A percentile compares a stretch with the other conserved stretches of the same genome.
Evolutionary conservation across 2,888 invertebrate genomes (phyloP).

Genomic region (Parapristionchus giblindavisi): DNA sequence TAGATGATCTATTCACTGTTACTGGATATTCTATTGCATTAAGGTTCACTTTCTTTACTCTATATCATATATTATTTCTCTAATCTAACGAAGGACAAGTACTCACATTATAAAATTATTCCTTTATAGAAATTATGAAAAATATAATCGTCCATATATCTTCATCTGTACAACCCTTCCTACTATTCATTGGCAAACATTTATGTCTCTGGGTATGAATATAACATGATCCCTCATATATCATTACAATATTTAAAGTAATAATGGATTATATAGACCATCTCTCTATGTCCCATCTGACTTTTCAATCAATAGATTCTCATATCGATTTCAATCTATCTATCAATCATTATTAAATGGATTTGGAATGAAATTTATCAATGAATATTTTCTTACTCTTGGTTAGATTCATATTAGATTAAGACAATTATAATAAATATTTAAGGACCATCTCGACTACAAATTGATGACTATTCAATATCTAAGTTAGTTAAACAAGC

Average conservation of each 20-base stretch:
- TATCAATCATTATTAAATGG: constrained; percentile 8
- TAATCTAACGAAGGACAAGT: too few species aligned
- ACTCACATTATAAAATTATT: too few species aligned
- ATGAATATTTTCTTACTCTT: constrained; percentile 16
- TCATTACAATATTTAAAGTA: not conserved
- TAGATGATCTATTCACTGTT: constrained; percentile 51
- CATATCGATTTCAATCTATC: not conserved
- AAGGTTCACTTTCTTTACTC: not conserved
- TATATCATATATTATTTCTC: too few species aligned
- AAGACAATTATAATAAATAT: not conserved
- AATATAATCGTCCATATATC: constrained; percentile 18
- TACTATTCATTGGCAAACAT: constrained; percentile 9
- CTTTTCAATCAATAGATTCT: not conserved
- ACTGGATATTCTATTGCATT: constrained; percentile 44
- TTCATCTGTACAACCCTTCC: constrained; percentile 25
- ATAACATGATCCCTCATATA: too few species aligned
- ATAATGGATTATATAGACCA: not conserved
- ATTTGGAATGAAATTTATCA: constrained; percentile 19
- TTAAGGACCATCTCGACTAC: constrained; percentile 30
- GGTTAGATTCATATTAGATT: not conserved
- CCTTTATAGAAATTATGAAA: constrained; percentile 4
- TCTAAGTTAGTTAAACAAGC: constrained; percentile 27
- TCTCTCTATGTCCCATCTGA: constrained; percentile 16
- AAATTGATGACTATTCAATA: constrained; percentile 32
- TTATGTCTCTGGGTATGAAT: constrained; percentile 17